Evolutionary conservation across 2,113 vertebrate genomes (phyloP), one percentile per base, ranked within the genome.

Genomic region (Pedionomus torquatus): DNA sequence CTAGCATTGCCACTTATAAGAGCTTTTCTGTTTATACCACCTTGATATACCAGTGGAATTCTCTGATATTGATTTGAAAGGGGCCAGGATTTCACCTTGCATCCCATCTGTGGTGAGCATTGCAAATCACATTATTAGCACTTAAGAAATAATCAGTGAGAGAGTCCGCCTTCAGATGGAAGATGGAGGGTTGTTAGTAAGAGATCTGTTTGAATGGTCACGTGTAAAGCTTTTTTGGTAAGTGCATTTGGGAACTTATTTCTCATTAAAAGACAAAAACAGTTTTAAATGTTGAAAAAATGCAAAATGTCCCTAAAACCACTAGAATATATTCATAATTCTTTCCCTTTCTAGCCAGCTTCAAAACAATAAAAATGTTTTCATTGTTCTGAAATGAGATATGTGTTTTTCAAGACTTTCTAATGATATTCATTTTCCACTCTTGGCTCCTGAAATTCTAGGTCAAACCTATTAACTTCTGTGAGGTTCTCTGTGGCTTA

Each of bases 381-480:
- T 93, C 78, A 85, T 83, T 87, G 61, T 87, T 93, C 89, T 91
- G 71, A 90, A 92, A 88, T 68, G 57, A 89, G 61, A 52, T 77
- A 92, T 11, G 30, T 86, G 64, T 84, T 93, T 95, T 96, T 89
- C 83, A 89, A 84, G 44, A 68, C 61, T 79, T 87, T 68, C 46
- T 90, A 95, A 92, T 51, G 52, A 58, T 72, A 66, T 19, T 92
- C 21, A 51, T 92, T 95, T 95, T 96, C 86, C 77, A 79, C 81
- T 89, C 16, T 33, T 82, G 77, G 91, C 54, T 95, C 54, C 74
- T 85, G 83, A 95, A 95, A 92, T 93, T 87, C 80, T 94, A 79
- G 91, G 95, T 96, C 95, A 92, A 95, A 87, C 52, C 57, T 89
- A 87, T 97, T 97, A 94, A 95, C 57, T 95, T 93, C 72, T 81